Evolutionary conservation across 2,113 vertebrate genomes (phyloP).

Genomic region (Chaetorhynchus papuensis): DNA sequence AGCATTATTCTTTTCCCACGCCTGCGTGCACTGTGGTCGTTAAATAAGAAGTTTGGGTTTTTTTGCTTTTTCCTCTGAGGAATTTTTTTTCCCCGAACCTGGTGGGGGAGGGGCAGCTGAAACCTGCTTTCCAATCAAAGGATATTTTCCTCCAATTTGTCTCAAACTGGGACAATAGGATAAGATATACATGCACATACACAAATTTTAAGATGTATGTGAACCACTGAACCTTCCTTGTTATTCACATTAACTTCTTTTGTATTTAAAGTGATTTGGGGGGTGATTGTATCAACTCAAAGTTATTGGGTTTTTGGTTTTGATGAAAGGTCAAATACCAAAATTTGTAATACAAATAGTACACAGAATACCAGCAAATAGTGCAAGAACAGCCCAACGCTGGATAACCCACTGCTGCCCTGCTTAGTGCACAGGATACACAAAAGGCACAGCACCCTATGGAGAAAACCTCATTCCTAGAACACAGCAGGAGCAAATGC

Average conservation of each 20-base stretch:
- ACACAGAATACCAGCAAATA: background rate
- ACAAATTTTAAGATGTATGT: background rate
- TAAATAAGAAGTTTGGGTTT: too few relatives aligned
- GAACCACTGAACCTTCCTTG: background rate
- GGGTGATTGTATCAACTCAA: background rate
- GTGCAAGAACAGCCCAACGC: background rate
- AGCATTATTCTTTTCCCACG: too few relatives aligned
- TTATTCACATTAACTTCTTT: background rate
- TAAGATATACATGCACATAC: background rate
- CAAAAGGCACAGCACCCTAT: background rate
- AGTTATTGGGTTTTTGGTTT: background rate
- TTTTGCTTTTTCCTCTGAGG: too few relatives aligned
- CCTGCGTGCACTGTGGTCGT: too few relatives aligned
- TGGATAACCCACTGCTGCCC: background rate
- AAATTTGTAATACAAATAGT: background rate
- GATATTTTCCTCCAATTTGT: too few relatives aligned
- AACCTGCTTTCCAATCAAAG: too few relatives aligned
- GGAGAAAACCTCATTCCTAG: background rate
- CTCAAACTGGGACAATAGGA: too few relatives aligned
- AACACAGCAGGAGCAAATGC: background rate
- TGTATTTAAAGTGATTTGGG: background rate
- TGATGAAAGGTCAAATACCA: background rate
- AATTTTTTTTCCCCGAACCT: too few relatives aligned
- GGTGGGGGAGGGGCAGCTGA: too few relatives aligned
- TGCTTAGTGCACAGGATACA: background rate